Conservation (phyloP, 1,140 invertebrate genomes). For the Drosophila micromelanica region DNA sequence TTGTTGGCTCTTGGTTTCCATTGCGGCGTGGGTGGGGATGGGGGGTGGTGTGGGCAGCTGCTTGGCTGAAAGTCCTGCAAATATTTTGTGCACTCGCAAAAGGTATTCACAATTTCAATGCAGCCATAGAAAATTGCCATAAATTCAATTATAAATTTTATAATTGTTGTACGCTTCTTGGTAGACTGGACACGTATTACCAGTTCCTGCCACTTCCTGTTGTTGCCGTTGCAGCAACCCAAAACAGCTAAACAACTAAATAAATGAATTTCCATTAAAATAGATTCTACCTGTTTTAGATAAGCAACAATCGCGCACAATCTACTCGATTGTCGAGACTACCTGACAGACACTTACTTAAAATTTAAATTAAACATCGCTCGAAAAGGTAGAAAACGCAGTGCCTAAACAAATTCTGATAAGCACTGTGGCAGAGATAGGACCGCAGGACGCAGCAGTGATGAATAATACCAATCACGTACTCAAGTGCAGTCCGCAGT, state of each 20-base stretch:
- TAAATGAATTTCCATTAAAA: constrained; percentile 62
- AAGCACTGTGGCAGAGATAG: constrained; percentile 60
- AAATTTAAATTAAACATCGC: constrained; percentile 79
- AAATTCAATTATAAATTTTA: constrained; percentile 71
- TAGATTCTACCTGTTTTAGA: constrained; percentile 69
- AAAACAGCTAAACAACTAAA: constrained; percentile 45
- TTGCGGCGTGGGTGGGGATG: background rate
- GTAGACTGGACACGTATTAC: constrained; percentile 19
- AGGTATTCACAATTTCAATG: constrained; percentile 41
- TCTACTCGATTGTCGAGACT: constrained; percentile 25
- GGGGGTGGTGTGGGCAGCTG: constrained; percentile 1
- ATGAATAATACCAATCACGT: constrained; percentile 84
- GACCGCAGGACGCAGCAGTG: constrained; percentile 64
- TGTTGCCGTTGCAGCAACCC: background rate
- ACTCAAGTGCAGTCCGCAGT: constrained; percentile 21
- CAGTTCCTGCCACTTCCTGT: constrained; percentile 27
- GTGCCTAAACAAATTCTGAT: constrained; percentile 76
- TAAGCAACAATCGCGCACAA: constrained; percentile 41
- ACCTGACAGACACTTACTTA: constrained; percentile 72
- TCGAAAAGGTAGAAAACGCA: constrained; percentile 26
- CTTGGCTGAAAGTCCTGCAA: constrained; percentile 57
- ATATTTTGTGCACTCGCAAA: constrained; percentile 38
- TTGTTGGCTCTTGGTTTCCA: constrained; percentile 18
- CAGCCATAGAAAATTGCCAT: constrained; percentile 51
- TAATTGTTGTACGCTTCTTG: constrained; percentile 19